Evolutionary conservation across 2,797 vertebrate species (phyloP), one percentile per base, ranked within the genome.

Genomic region (Crax fasciolata): DNA sequence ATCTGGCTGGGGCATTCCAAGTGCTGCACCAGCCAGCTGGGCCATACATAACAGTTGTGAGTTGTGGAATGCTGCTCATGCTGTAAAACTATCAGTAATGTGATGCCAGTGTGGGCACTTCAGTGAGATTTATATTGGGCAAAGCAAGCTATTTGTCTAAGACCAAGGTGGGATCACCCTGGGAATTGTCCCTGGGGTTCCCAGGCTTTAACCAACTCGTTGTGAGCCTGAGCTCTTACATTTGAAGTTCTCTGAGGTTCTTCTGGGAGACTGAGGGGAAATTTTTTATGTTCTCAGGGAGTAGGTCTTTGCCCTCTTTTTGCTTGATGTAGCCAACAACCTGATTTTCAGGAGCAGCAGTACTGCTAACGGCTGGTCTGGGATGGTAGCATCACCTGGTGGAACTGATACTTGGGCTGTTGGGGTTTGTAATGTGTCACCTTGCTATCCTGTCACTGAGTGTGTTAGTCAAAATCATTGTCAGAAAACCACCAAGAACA

Each of bases 41-140:
- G 27, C 6, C 2, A 0, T 3, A 6, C 38, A 5, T 1, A 15
- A 54, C 52, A 32, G 39, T 0, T 38, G 16, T 58, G 66, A 39
- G 19, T 17, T 68, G 39, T 28, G 54, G 65, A 35, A n/a, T 10
- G 13, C 49, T 90, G 71, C 79, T 73, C 13, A 8, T 2, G 18
- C 17, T 17, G 5, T 13, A 5, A 7, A 15, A 13, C 24, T 39
- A 2, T 39, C 12, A 14, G 51, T 21, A 15, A 44, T 0, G 3
- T 1, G 2, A 10, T 0, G 1, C 16, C 41, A 11, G 6, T 13
- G 46, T 18, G 28, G 30, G 27, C 0, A 0, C 10, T 74, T 41
- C 38, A 9, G 28, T 3, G 57, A 58, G 16, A 9, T 58, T 85
- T 46, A 13, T 35, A 39, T 43, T n/a, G 21, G n/a, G 6, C 25